Evolutionary conservation across 30 jellyfish, hydroid and myxozoan genomes (phyloP).

Genomic region (Nemopilema nomurai): DNA sequence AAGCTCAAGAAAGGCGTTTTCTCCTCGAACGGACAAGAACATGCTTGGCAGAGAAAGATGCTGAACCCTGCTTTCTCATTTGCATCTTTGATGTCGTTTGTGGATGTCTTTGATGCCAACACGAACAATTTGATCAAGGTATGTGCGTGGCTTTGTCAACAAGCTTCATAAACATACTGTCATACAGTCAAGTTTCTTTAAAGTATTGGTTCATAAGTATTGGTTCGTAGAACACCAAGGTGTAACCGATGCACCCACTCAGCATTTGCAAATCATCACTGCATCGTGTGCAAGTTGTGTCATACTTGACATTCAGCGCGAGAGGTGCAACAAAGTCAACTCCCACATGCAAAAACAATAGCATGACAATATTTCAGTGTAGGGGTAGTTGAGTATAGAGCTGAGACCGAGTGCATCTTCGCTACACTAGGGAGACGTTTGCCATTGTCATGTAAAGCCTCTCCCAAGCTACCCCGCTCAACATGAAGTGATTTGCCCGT

Average conservation of each 20-base stretch:
- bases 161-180: not conserved
- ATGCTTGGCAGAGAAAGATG: constrained; percentile 68
- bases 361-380: too few species aligned
- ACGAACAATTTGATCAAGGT: constrained; percentile 21
- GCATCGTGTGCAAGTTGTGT: too few species aligned
- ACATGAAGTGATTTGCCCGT: not conserved
- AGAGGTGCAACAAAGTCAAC: too few species aligned
- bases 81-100: constrained; percentile 33
- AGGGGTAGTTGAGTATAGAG: too few species aligned
- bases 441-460: not conserved
- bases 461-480: not conserved
- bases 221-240: not conserved
- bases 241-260: too few species aligned
- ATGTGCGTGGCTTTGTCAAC: not conserved
- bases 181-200: not conserved
- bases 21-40: constrained; percentile 49
- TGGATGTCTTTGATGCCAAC: constrained; percentile 25
- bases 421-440: too few species aligned
- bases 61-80: constrained; percentile 62
- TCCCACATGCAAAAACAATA: too few species aligned
- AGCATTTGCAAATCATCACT: too few species aligned
- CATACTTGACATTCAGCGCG: too few species aligned
- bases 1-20: constrained; percentile 30
- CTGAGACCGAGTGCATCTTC: too few species aligned
- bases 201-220: not conserved